Percentiles rank a stretch among this genome's conserved stretches.
These are phyloP conservation scores for Nomada ferruginata DNA, from an alignment of 2,888 invertebrate species.

Conservation along the genomic window DNA sequence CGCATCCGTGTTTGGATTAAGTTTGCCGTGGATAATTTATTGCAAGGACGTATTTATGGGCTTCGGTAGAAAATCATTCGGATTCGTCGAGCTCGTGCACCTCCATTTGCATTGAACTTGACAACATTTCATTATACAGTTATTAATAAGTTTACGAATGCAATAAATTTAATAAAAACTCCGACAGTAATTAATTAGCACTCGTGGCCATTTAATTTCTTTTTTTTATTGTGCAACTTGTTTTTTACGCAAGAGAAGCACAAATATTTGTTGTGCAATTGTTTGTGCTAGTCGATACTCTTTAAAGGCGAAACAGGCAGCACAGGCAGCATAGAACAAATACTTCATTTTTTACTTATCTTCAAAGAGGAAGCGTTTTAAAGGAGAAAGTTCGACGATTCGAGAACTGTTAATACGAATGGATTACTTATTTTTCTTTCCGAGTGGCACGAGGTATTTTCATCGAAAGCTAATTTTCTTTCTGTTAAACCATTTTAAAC, in stretches of 20 bases:
- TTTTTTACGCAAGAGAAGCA: too few species aligned
- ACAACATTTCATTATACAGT: neutral
- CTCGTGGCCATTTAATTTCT: too few species aligned
- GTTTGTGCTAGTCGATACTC: neutral
- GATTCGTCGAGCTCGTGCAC: too few species aligned
- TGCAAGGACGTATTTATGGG: neutral
- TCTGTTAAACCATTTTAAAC: neutral
- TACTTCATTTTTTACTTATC: neutral
- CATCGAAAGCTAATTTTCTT: too few species aligned
- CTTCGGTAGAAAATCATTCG: neutral
- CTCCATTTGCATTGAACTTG: neutral
- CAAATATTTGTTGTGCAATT: too few species aligned
- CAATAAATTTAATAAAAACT: neutral
- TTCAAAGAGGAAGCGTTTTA: slow-evolving; percentile 23
- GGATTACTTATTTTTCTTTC: neutral
- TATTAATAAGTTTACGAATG: neutral
- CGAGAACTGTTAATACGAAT: slow-evolving; percentile 27
- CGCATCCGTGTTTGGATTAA: neutral
- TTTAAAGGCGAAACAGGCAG: neutral
- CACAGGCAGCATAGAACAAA: neutral
- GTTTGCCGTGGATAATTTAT: slow-evolving; percentile 15
- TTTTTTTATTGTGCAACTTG: too few species aligned
- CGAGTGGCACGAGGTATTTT: too few species aligned
- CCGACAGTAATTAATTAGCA: too few species aligned
- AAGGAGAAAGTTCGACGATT: slow-evolving; percentile 44